Evolutionary conservation across 2,888 invertebrate genomes (phyloP).

Genomic region (Eueremaeus valkanovi): DNA sequence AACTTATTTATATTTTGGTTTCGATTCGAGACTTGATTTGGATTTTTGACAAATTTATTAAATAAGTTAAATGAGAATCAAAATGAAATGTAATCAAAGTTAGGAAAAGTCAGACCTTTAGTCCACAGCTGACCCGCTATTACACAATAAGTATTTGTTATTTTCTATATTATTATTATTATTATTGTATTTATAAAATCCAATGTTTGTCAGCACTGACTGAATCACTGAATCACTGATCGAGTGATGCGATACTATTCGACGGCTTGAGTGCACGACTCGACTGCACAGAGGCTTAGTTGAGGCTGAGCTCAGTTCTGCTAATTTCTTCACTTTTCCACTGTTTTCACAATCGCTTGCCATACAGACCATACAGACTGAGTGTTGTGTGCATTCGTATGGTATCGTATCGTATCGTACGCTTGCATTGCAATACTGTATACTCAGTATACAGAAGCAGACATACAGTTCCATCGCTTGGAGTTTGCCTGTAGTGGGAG

Average conservation of each 20-base stretch:
- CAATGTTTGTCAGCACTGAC: conserved; percentile 22
- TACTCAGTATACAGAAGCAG: not conserved
- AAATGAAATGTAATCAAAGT: not conserved
- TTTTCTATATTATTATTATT: not conserved
- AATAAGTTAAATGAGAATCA: not conserved
- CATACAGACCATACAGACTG: too few species aligned
- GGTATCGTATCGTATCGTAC: not conserved
- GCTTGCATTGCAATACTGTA: not conserved
- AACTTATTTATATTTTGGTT: not conserved
- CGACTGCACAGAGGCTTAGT: not conserved
- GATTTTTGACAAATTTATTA: not conserved
- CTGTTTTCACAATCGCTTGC: too few species aligned
- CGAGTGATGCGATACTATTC: too few species aligned
- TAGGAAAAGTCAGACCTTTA: not conserved
- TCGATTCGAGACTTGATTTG: not conserved
- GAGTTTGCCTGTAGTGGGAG: conserved; percentile 25
- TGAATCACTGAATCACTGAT: conserved; percentile 2
- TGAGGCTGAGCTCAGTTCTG: not conserved
- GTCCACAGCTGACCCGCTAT: not conserved
- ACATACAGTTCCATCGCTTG: not conserved
- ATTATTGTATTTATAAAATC: not conserved
- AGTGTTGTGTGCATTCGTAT: not conserved
- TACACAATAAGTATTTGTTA: too few species aligned
- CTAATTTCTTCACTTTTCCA: too few species aligned
- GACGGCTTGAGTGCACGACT: not conserved